Percentiles rank a stretch among this genome's conserved stretches.
These are phyloP conservation scores for Diprion similis DNA, from an alignment of 1,140 invertebrate genomes.

Conservation along the genomic window DNA sequence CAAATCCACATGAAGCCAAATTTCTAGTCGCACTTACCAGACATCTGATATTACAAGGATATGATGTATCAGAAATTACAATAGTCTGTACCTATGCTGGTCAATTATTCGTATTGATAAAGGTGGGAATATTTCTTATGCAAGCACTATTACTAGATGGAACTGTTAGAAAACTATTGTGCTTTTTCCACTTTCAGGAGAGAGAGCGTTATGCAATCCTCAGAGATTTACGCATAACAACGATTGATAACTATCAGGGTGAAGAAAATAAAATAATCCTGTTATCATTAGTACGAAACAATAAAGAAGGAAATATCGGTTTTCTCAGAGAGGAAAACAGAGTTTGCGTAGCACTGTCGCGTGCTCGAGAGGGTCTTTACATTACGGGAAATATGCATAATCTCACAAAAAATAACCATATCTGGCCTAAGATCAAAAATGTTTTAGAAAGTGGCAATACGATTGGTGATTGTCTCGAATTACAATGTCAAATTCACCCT, in stretches of 20 bases:
- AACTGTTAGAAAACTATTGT: neutral
- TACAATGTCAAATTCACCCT: slow-evolving; percentile 62
- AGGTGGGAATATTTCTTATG: slow-evolving; percentile 5
- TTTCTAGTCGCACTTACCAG: slow-evolving; percentile 64
- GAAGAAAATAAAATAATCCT: slow-evolving; percentile 87
- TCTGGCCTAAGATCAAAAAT: slow-evolving; percentile 63
- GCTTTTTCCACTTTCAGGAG: neutral
- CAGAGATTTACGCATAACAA: slow-evolving; percentile 65
- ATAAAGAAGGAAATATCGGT: slow-evolving; percentile 72
- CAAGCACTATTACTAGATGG: slow-evolving; percentile 60
- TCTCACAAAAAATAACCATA: slow-evolving; percentile 56
- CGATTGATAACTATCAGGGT: slow-evolving; percentile 86
- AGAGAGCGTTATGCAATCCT: slow-evolving; percentile 30
- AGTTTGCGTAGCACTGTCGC: slow-evolving; percentile 55
- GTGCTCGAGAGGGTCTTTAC: slow-evolving; percentile 75
- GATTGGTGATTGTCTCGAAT: slow-evolving; percentile 52
- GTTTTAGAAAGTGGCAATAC: slow-evolving; percentile 54
- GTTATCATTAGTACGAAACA: slow-evolving; percentile 82
- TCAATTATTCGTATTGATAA: slow-evolving; percentile 53
- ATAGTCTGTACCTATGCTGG: slow-evolving; percentile 73
- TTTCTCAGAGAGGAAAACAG: slow-evolving; percentile 77
- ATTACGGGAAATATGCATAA: slow-evolving; percentile 66
- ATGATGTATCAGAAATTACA: slow-evolving; percentile 67
- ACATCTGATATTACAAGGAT: slow-evolving; percentile 69
- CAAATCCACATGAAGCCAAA: slow-evolving; percentile 69